Percentiles rank a stretch among this genome's conserved stretches.
phyloP scores from a whole-genome alignment of 2,888 invertebrate genomes.

The Buathra laborator region DNA sequence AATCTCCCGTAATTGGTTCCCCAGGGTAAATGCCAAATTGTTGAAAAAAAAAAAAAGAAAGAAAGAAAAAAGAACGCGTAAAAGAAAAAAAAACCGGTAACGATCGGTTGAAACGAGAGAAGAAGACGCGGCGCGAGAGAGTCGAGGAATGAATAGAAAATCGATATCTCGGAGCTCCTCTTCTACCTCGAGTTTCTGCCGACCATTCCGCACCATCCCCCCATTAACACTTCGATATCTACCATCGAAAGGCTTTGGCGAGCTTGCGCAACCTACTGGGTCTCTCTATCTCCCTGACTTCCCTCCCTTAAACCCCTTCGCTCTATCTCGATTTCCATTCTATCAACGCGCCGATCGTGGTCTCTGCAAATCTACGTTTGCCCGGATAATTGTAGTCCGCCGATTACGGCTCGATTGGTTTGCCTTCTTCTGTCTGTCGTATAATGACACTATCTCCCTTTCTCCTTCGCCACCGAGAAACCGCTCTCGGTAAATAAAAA shows the following conservation, averaged over 20 bases:
- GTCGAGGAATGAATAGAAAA: conserved; percentile 67
- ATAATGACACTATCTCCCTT: conserved; percentile 39
- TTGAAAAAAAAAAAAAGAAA: conserved; percentile 51
- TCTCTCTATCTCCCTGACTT: conserved; percentile 19
- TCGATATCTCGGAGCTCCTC: conserved; percentile 64
- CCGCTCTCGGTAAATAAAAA: background rate
- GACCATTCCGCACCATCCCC: conserved; percentile 48
- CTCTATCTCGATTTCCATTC: conserved; percentile 57
- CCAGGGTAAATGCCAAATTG: conserved; percentile 69
- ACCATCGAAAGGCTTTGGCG: conserved; percentile 62
- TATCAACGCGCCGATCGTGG: conserved; percentile 57
- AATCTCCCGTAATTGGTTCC: conserved; percentile 69
- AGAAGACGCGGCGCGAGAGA: conserved; percentile 46
- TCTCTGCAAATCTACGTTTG: conserved; percentile 66
- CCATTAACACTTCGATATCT: conserved; percentile 70
- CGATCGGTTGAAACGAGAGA: conserved; percentile 47
- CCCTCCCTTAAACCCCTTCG: conserved; percentile 22
- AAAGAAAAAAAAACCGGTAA: conserved; percentile 49
- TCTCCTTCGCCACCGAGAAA: background rate
- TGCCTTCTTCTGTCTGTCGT: conserved; percentile 51
- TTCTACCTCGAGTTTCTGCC: conserved; percentile 58
- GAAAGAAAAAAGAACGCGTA: conserved; percentile 43
- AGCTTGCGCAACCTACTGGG: conserved; percentile 61
- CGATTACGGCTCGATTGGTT: conserved; percentile 64
- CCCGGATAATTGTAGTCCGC: conserved; percentile 61